Conservation (phyloP, 2,888 invertebrate genomes). For the Andrena flavipes region DNA sequence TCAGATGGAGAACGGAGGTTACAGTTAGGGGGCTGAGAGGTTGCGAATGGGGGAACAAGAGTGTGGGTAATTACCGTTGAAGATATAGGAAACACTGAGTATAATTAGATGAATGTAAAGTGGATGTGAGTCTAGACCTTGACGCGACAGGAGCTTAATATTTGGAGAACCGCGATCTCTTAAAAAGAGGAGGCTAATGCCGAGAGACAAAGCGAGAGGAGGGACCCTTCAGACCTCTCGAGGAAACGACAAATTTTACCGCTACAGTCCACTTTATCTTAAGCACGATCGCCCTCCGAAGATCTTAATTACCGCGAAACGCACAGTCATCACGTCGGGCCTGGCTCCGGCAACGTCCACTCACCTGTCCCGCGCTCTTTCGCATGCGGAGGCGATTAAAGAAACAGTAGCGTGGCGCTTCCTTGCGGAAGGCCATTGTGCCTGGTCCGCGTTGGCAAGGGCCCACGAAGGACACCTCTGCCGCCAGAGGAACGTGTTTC, state of each 20-base stretch:
- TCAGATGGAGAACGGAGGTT: too few relatives aligned
- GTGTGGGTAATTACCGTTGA: too few relatives aligned
- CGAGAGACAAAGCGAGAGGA: too few relatives aligned
- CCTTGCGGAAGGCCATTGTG: constrained; percentile 37
- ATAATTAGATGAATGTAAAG: too few relatives aligned
- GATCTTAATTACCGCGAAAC: constrained; percentile 30
- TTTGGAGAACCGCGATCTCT: too few relatives aligned
- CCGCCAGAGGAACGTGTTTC: constrained; percentile 31
- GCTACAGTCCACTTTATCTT: neutral
- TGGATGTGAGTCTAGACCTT: too few relatives aligned
- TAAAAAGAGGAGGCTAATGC: too few relatives aligned
- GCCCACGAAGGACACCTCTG: constrained; percentile 46
- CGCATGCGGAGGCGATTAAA: constrained; percentile 14
- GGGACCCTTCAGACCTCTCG: too few relatives aligned
- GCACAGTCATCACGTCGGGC: constrained; percentile 11
- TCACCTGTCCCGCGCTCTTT: constrained; percentile 30
- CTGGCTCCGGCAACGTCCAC: neutral
- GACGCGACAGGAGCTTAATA: too few relatives aligned
- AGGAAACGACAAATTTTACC: neutral
- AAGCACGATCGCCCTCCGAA: neutral
- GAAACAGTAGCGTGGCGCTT: constrained; percentile 30
- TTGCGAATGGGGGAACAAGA: too few relatives aligned
- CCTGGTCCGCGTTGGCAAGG: constrained; percentile 15
- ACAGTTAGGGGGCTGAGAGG: too few relatives aligned
- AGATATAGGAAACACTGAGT: too few relatives aligned